Base-by-base conservation (phyloP, 2,888 invertebrate species). In the Acanthoscelides obtectus region DNA sequence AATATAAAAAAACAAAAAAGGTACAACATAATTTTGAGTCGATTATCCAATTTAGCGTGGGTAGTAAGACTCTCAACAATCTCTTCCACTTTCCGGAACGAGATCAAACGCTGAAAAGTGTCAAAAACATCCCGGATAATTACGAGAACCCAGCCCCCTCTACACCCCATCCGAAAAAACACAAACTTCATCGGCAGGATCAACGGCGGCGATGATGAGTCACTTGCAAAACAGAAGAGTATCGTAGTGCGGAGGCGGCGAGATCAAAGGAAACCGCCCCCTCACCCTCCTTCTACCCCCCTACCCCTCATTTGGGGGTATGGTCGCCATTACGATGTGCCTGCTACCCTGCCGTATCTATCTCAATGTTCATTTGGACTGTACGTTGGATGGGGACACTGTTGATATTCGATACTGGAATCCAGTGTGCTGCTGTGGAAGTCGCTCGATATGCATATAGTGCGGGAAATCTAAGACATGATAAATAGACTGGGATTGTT, bases 221-320 rank as follows among this genome's bases (percentile, higher is more conserved):
- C 87, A 87, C 84, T 86, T 86, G 86, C 84, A 84, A 84, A 84
- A 84, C 84, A 83, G 81, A 82, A 80, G 81, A 82, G 45, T 45
- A 45, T 45, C 45, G 45, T 74, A 68, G 72, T 73, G 75, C 73
- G 82, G 80, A 86, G 86, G 86, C 88, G 88, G 89, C 87, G 86
- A 89, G 88, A 89, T 89, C 89, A 89, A 89, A 89, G 87, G 87
- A 86, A 86, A 86, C 90, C 89, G 87, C 85, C 85, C 84, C 83
- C 82, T 81, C 83, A 83, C 83, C 83, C 84, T 3, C 12, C 45
- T 17, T 1, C 45, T 83, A 83, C 83, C 83, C 84, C 4, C 12
- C 45, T 17, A 12, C 45, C 45, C 45, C 45, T 45, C 17, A 83
- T 81, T 79, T 81, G 82, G 81, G 82, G 82, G 80, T 82, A 12